Conservation (phyloP, 2,888 invertebrate species). For the Trissolcus japonicus region DNA sequence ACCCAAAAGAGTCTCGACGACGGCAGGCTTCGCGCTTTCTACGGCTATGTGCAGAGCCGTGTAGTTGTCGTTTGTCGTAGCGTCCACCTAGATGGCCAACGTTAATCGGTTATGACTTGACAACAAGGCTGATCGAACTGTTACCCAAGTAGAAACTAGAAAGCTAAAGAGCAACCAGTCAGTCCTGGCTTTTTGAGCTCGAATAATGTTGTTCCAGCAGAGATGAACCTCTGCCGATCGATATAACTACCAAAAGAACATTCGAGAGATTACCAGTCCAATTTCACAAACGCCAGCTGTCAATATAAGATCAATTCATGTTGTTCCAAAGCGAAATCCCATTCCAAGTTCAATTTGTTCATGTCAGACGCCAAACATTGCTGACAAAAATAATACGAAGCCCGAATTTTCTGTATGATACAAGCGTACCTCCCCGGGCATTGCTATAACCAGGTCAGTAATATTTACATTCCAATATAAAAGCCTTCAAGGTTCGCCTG, state of each 20-base stretch:
- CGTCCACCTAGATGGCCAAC: constrained; percentile 67
- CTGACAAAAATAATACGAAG: constrained; percentile 43
- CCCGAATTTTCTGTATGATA: constrained; percentile 9
- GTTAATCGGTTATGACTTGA: not conserved
- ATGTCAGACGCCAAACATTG: constrained; percentile 28
- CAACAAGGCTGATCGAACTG: not conserved
- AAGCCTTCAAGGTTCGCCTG: constrained; percentile 41
- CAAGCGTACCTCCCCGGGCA: constrained; percentile 25
- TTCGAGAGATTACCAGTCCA: constrained; percentile 10
- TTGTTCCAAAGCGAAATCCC: constrained; percentile 11
- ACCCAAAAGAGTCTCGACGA: constrained; percentile 96
- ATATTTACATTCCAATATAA: constrained; percentile 49
- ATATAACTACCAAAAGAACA: constrained; percentile 19
- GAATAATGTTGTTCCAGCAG: not conserved
- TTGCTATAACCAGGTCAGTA: constrained; percentile 49
- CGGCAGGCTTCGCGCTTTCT: constrained; percentile 93
- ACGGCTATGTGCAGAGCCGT: constrained; percentile 99
- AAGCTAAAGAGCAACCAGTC: constrained; percentile 24
- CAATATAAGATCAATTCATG: constrained; percentile 22
- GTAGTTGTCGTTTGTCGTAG: constrained; percentile 86
- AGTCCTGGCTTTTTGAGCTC: constrained; percentile 26
- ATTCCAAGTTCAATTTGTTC: constrained; percentile 25
- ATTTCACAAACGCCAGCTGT: constrained; percentile 11
- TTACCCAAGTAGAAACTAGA: constrained; percentile 44
- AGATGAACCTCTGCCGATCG: constrained; percentile 5